Conservation (phyloP, 2,888 invertebrate genomes). For the Gortyna flavago region DNA sequence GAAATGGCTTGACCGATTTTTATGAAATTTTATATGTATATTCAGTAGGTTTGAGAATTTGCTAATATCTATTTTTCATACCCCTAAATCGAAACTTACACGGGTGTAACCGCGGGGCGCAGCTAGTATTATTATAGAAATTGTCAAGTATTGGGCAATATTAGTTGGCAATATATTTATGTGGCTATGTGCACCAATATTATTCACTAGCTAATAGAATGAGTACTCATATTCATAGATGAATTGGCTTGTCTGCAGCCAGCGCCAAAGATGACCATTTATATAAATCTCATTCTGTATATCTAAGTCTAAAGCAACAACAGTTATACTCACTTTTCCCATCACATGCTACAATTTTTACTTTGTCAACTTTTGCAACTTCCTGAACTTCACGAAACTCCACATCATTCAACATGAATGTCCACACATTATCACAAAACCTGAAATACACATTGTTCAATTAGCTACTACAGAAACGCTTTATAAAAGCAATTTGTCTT, state of each 20-base stretch:
- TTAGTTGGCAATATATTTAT: not conserved
- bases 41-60: no score
- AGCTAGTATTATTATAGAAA: not conserved
- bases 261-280: not conserved
- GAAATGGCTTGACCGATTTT: no score
- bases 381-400: slow-evolving; percentile 99
- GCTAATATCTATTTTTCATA: no score
- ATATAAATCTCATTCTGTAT: not conserved
- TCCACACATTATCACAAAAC: slow-evolving; percentile 99
- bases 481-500: not conserved
- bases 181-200: not conserved
- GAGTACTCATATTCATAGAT: not conserved
- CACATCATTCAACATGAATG: slow-evolving; percentile 99
- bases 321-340: slow-evolving; percentile 94
- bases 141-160: not conserved
- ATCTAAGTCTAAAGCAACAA: not conserved
- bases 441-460: slow-evolving; percentile 81
- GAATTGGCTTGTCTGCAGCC: not conserved
- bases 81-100: no score
- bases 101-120: no score
- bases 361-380: slow-evolving; percentile 97
- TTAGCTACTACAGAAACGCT: slow-evolving; percentile 6
- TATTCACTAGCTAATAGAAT: not conserved
- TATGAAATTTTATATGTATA: no score
- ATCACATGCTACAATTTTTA: slow-evolving; percentile 99